Evolutionary conservation across 2,888 invertebrate genomes (phyloP), one percentile per base, ranked within the genome.

Genomic region (Byasa hedistus): DNA sequence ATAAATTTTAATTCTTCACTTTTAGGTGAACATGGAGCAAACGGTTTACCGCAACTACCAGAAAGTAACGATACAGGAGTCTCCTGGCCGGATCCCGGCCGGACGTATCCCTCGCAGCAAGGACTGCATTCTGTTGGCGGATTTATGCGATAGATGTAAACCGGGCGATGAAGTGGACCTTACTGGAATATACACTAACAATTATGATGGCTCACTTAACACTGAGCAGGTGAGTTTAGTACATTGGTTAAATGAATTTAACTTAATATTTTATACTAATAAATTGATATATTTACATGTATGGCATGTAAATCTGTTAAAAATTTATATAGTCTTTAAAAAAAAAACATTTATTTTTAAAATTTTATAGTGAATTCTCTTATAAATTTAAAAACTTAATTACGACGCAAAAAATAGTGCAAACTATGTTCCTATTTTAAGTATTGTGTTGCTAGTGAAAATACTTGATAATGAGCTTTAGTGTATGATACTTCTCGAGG

Each of bases 11-110:
- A 32, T 32, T 32, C 32, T 58, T 64, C 2, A 57, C 24, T 56
- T 65, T 23, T 87, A 98, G 95, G 96, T 99, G 32, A 99, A 99
- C 84, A 99, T 99, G 98, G 99, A 99, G 82, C 96, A 99, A 95
- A 99, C 99, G 0, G 87, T 99, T 8, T 99, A 99, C 85, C 95
- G 99, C 63, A 99, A 99, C 90, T 99, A 99, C 82, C 99, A 99
- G 87, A 97, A 98, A 79, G 95, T 99, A 52, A 99, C 98, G 0
- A 93, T 99, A 71, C 99, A 99, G 91, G 99, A 99, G 90, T 98
- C 98, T 3, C 99, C 99, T 0, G 98, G 99, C 0, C 96, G 98
- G 73, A 98, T 99, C 64, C 98, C 99, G 0, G 98, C 99, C 0
- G 99, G 99, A 12, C 94, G 99, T 51, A 96, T 99, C 66, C 99